Percentiles rank a stretch among this genome's conserved stretches.
Evolutionary conservation across 2,888 invertebrate genomes (phyloP).

Genomic region (Theodoxus fluviatilis): DNA sequence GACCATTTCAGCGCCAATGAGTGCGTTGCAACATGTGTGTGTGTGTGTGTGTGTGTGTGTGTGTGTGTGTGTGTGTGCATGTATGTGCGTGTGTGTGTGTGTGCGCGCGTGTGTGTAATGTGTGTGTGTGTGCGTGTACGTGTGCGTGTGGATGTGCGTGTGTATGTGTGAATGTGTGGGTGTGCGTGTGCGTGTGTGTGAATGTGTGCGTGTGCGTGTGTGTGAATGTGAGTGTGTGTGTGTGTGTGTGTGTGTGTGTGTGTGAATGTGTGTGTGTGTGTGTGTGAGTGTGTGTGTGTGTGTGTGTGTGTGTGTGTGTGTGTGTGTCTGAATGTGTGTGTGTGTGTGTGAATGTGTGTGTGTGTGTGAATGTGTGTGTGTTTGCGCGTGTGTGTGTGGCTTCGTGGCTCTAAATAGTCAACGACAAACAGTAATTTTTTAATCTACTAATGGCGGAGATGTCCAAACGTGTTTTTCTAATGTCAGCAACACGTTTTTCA

Average conservation of each 20-base stretch:
- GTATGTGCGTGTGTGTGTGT: constrained; percentile 9
- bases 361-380: too few relatives aligned
- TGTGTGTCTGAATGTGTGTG: neutral
- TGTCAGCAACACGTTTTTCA: too few relatives aligned
- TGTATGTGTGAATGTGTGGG: constrained; percentile 4
- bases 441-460: too few relatives aligned
- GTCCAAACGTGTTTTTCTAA: too few relatives aligned
- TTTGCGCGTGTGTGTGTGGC: too few relatives aligned
- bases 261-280: constrained; percentile 16
- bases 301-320: constrained; percentile 3
- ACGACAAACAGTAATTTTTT: too few relatives aligned
- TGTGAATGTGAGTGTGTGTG: neutral
- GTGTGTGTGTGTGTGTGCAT: neutral
- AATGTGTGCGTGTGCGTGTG: neutral
- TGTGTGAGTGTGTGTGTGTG: neutral
- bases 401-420: too few relatives aligned
- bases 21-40: too few relatives aligned
- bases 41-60: too few relatives aligned
- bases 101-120: constrained; percentile 4
- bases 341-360: too few relatives aligned
- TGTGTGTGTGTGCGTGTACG: neutral
- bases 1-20: too few relatives aligned
- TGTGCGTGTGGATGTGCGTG: neutral
- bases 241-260: neutral
- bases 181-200: constrained; percentile 8